phyloP scores from a whole-genome alignment of 2,888 invertebrate genomes.

The Meganola albula region DNA sequence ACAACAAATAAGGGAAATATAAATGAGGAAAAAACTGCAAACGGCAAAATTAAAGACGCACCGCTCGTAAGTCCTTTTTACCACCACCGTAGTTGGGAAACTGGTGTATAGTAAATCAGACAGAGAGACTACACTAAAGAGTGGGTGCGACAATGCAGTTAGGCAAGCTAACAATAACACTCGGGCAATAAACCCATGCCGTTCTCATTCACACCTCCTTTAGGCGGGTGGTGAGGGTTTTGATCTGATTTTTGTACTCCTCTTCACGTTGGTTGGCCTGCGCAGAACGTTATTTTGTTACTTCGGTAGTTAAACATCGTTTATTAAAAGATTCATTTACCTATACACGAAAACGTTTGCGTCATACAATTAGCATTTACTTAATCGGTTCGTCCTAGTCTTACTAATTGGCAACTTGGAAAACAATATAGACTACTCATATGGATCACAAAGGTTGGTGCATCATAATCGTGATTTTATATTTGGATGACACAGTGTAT shows the following conservation, averaged over 20 bases:
- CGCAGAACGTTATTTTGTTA: conserved; percentile 51
- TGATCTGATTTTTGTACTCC: conserved; percentile 99
- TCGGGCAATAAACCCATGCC: conserved; percentile 51
- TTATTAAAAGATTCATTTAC: conserved; percentile 8
- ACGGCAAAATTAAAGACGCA: conserved; percentile 43
- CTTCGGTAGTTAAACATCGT: conserved; percentile 15
- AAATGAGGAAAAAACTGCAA: conserved; percentile 41
- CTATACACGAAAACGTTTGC: conserved; percentile 15
- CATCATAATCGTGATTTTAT: too few relatives aligned
- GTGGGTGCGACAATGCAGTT: conserved; percentile 63
- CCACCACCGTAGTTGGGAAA: conserved; percentile 28
- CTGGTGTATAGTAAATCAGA: conserved; percentile 37
- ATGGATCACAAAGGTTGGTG: conserved; percentile 53
- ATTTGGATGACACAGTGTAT: too few relatives aligned
- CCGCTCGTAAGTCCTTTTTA: conserved; percentile 49
- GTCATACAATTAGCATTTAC: conserved; percentile 25
- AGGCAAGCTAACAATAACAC: conserved; percentile 64
- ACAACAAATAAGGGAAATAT: conserved; percentile 43
- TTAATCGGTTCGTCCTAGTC: conserved; percentile 20
- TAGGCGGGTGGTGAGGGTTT: conserved; percentile 98
- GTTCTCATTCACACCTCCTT: conserved; percentile 92
- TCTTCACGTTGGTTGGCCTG: conserved; percentile 99
- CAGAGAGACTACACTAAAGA: conserved; percentile 39
- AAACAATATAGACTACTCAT: conserved; percentile 16
- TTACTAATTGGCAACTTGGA: conserved; percentile 15